Base-by-base conservation (phyloP, 2,888 invertebrate species). In the Galerucella pusilla region DNA sequence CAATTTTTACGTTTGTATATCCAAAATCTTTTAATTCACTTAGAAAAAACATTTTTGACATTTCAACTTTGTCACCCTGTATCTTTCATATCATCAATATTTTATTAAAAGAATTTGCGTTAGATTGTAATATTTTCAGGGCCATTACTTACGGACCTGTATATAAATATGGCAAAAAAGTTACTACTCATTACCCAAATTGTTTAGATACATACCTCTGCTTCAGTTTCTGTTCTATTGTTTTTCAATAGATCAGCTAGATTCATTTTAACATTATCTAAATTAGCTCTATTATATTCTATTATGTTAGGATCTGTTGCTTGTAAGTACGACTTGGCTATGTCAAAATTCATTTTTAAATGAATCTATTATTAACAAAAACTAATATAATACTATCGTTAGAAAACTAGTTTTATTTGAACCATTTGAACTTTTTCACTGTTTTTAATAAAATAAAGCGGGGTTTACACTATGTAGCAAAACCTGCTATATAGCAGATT, bases 251-350 rank as follows among this genome's bases (percentile, higher is more conserved):
- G 49, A 42, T 68, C 54, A 20, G 35, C 63, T 45, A 73, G 45
- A 61, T 67, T 72, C 16, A 67, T 16, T 60, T 72, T 72, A 4
- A 71, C 71, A 9, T 57, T 49, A 20, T 63, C 42, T 11, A 73
- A 28, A 45, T 46, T 54, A 6, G 63, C 16, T 9, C 73, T 73
- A 64, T 80, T 79, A 65, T 76, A 80, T n/a, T 78, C 59, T 63
- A 82, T 68, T 71, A 81, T 79, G 68, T 81, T 82, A 2, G 81
- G 78, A 75, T 82, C 81, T 69, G 81, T 77, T n/a, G 82, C 81
- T 65, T 68, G 78, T 46, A 82, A 71, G 67, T 65, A 65, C 46
- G 64, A 65, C n/a, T 65, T 45, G 69, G 78, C 46, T 10, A 65
- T 20, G 10, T 65, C 46, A 6, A 45, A 12, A 16, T 46, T 16